Evolutionary conservation across 2,113 vertebrate species (phyloP), one percentile per base, ranked within the genome.

Genomic region (Dendrocopos noguchii): DNA sequence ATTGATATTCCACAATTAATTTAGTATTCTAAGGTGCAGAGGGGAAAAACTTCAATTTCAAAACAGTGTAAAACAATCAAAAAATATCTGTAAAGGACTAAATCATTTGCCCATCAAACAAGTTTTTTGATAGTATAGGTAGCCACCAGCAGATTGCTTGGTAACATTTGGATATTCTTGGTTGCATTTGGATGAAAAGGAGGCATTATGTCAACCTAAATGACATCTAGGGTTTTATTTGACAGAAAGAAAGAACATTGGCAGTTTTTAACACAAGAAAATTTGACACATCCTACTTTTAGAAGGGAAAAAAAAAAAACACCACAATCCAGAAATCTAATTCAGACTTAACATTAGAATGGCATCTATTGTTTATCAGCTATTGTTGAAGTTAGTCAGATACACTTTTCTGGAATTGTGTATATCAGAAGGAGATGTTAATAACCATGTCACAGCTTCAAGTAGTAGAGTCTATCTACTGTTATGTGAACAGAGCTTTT

Each of bases 51-150:
- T 46, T 80, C 3, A 20, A 6, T 75, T 64, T 71, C 25, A 31
- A 81, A 36, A 28, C 29, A 0, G 2, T 55, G 4, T 11, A 39
- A 86, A 93, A 28, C 2, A n/a, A 39, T 13, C 1, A 4, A 14
- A 34, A 47, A 39, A 25, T 59, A 29, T 64, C 75, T 55, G 4
- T 73, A 2, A 85, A 76, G 6, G 65, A 15, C 7, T 59, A 27
- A 0, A 1, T 60, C 1, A 24, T 46, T 93, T 89, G 4, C 10
- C n/a, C 2, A n/a, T 39, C 16, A 68, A 61, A 53, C 1, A 24
- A 25, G 3, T 9, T 27, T 29, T 87, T 80, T 46, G 2, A 25
- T 74, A 83, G 57, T 34, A 47, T 36, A 47, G 22, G 7, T 27
- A 29, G 27, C 24, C 21, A 79, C 8, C 8, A 50, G 20, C 0